Percentiles rank a stretch among this genome's conserved stretches.
Evolutionary conservation across 1,140 invertebrate species (phyloP).

Genomic region (Drosophila cardini): DNA sequence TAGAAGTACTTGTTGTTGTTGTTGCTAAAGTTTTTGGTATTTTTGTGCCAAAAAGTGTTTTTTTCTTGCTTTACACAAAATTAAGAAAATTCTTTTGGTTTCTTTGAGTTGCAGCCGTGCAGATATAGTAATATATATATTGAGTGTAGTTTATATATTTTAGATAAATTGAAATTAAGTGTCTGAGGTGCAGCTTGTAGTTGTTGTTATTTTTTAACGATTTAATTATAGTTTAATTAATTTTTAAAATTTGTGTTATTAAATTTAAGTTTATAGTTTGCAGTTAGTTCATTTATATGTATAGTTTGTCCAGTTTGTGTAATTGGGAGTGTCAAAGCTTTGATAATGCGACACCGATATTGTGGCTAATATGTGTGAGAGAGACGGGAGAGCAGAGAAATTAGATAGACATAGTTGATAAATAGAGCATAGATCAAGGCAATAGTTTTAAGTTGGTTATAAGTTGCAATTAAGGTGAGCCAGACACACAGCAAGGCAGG

Average conservation of each 20-base stretch:
- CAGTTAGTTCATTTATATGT: constrained; percentile 12
- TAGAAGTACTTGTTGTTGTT: constrained; percentile 18
- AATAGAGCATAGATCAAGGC: constrained; percentile 38
- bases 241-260: constrained; percentile 31
- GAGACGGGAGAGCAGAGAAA: constrained; percentile 74
- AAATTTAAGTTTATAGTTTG: background rate
- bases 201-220: constrained; percentile 11
- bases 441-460: constrained; percentile 15
- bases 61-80: constrained; percentile 61
- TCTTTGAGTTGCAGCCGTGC: constrained; percentile 34
- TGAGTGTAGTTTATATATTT: constrained; percentile 2
- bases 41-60: constrained; percentile 35
- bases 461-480: constrained; percentile 34
- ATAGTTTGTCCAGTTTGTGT: constrained; percentile 76
- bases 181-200: constrained; percentile 30
- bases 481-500: constrained; percentile 51
- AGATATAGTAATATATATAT: constrained; percentile 11
- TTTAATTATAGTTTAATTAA: constrained; percentile 26
- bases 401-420: constrained; percentile 52
- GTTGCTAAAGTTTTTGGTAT: constrained; percentile 9
- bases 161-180: background rate
- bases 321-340: constrained; percentile 81
- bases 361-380: constrained; percentile 77
- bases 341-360: constrained; percentile 85
- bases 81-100: constrained; percentile 25